Evolutionary conservation across 2,797 vertebrate species (phyloP), one percentile per base, ranked within the genome.

Genomic region (Cuniculus paca): DNA sequence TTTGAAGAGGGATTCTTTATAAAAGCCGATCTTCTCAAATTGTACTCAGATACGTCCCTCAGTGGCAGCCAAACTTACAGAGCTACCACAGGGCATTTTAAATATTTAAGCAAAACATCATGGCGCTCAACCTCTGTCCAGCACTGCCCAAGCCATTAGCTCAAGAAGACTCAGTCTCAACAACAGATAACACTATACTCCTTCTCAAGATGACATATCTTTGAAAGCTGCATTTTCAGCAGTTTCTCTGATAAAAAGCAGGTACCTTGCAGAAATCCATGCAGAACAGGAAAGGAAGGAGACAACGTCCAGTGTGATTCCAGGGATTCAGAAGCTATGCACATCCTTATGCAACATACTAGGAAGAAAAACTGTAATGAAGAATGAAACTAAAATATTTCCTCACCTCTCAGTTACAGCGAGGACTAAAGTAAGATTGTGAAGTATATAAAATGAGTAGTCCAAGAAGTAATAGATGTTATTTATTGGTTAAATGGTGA

Each of bases 361-460:
- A 85, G 56, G 61, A 81, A 92, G 58, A 78, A 87, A 63, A 3
- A 75, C 42, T 42, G 16, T 91, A 14, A 16, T 45, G 82, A 54
- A 94, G 14, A 95, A 78, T 91, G 52, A 79, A 74, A 39, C 79
- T 56, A 82, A 65, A 93, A 80, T 56, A 28, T 48, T 36, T 26
- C 75, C 77, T 93, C 75, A 34, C 42, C 26, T 88, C 80, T 90
- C 48, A n/a, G 26, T 58, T 74, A 56, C 16, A 34, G 0, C 52
- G 77, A 90, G 7, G 28, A 70, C 85, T 82, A 89, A 80, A 88
- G 19, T 63, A 75, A 92, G 36, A 72, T 36, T 42, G 3, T 84
- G 6, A 65, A 75, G 74, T 70, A 1, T 88, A 79, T 34, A 72
- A 91, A 95, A 11, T 84, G 74, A 88, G 54, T 79, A 26, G 70